Evolutionary conservation across 2,113 vertebrate species (phyloP).

Genomic region (Laticauda colubrina): DNA sequence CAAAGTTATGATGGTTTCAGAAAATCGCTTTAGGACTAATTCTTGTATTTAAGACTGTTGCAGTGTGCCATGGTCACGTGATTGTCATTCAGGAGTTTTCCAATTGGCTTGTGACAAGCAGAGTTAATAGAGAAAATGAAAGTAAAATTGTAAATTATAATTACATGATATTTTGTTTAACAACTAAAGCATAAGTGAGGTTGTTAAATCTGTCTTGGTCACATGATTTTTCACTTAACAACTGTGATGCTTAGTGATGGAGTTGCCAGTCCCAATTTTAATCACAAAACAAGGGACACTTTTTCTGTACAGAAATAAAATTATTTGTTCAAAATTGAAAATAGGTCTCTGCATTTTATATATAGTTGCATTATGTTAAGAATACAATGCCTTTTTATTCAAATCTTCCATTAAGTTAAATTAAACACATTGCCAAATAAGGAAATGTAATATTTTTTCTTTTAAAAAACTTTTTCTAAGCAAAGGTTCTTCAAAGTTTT

Average conservation of each 20-base stretch:
- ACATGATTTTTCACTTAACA: neutral
- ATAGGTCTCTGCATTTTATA: neutral
- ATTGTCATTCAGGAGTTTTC: neutral
- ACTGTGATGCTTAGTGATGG: neutral
- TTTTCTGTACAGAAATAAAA: neutral
- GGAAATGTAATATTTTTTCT: neutral
- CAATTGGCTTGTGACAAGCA: neutral
- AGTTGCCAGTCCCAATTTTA: neutral
- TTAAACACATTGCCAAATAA: neutral
- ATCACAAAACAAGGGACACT: neutral
- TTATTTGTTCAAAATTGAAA: neutral
- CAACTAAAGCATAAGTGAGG: neutral
- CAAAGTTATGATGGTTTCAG: neutral
- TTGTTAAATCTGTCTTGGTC: neutral
- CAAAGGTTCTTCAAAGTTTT: neutral
- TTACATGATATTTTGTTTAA: neutral
- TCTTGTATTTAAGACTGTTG: neutral
- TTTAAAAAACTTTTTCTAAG: neutral
- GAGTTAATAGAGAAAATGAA: neutral
- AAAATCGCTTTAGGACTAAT: neutral
- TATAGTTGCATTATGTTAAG: neutral
- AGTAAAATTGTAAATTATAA: neutral
- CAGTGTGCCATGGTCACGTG: neutral
- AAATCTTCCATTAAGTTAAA: neutral
- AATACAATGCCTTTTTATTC: neutral